Base-by-base conservation (phyloP, 2,113 vertebrate genomes). In the Zosterops lateralis region DNA sequence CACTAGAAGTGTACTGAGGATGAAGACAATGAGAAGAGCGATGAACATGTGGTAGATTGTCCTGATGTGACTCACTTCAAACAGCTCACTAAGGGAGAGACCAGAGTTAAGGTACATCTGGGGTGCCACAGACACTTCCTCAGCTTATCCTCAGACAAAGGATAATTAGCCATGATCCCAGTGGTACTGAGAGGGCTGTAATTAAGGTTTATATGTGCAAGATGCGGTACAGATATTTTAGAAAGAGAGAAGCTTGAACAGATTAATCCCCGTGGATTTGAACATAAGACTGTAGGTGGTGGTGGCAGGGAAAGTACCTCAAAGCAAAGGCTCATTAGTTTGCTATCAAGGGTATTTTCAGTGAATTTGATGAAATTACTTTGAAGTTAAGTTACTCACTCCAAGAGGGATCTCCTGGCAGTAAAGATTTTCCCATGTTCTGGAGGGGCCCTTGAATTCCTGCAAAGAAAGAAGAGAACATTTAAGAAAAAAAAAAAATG, bases 41-140 rank as follows among this genome's bases (percentile, higher is more conserved):
- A 99, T 99, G 96, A 99, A 99, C 98, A 99, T 99, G 98, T 99
- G 99, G 96, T 99, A 99, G 95, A 99, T 99, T 1, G 99, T 99
- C 94, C 98, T 97, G 97, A 99, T 99, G 97, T 99, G 99, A 97
- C 99, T 99, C 97, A 99, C 99, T 95, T 99, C 99, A 95, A 99
- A 99, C 92, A 99, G 98, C 90, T 99, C 99, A 81, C 99, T 99
- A 94, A 14, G 60, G 80, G 84, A 91, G 85, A 86, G 31, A 45
- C 6, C 53, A 45, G 38, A 88, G 40, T 38, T 56, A 84, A 51
- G 0, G 1, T 2, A 70, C 44, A 58, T 7, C 19, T 56, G 44
- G 19, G 28, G 29, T 36, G n/a, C n/a, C 54, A 66, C 44, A 85
- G 34, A 48, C 42, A 34, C 7, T 67, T 94, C 26, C 47, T 58